These are phyloP conservation scores for Ophioninae sp. DNA, from an alignment of 2,888 invertebrate species.

Conservation along the genomic window DNA sequence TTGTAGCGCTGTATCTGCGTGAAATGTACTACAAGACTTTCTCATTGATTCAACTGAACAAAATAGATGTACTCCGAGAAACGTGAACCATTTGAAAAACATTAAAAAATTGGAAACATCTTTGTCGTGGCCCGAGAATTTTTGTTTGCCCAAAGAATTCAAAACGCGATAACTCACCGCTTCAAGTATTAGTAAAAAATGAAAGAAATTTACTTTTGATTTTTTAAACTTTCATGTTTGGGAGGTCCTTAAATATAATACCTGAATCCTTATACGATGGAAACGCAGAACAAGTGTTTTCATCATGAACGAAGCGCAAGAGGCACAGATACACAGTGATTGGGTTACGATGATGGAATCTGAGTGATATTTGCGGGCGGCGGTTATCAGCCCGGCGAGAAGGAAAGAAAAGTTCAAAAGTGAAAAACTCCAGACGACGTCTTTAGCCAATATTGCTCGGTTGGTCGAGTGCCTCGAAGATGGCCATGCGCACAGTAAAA, in stretches of 20 bases:
- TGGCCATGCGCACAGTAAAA: slow-evolving; percentile 60
- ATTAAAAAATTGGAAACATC: too few relatives aligned
- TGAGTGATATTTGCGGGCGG: slow-evolving; percentile 61
- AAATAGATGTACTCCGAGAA: too few relatives aligned
- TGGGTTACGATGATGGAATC: slow-evolving; percentile 65
- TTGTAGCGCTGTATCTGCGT: too few relatives aligned
- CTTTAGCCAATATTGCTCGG: slow-evolving; percentile 54
- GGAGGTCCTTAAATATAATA: slow-evolving; percentile 31
- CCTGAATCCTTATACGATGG: slow-evolving; percentile 65
- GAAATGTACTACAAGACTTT: too few relatives aligned
- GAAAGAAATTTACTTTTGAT: too few relatives aligned
- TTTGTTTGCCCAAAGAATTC: too few relatives aligned
- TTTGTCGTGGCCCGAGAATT: too few relatives aligned
- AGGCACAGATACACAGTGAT: slow-evolving; percentile 66
- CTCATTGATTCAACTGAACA: too few relatives aligned
- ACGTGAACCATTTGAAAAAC: too few relatives aligned
- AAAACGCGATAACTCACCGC: too few relatives aligned
- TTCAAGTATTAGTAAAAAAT: too few relatives aligned
- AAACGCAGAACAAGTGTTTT: slow-evolving; percentile 66
- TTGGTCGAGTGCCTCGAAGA: slow-evolving; percentile 35
- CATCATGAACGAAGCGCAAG: slow-evolving; percentile 61
- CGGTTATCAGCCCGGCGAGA: slow-evolving; percentile 64
- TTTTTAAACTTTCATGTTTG: not conserved
- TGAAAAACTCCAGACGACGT: slow-evolving; percentile 67
- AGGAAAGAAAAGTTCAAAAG: slow-evolving; percentile 58